Evolutionary conservation across 2,113 vertebrate species (phyloP), one percentile per base, ranked within the genome.

Genomic region (Oxygymnocypris stewartii): DNA sequence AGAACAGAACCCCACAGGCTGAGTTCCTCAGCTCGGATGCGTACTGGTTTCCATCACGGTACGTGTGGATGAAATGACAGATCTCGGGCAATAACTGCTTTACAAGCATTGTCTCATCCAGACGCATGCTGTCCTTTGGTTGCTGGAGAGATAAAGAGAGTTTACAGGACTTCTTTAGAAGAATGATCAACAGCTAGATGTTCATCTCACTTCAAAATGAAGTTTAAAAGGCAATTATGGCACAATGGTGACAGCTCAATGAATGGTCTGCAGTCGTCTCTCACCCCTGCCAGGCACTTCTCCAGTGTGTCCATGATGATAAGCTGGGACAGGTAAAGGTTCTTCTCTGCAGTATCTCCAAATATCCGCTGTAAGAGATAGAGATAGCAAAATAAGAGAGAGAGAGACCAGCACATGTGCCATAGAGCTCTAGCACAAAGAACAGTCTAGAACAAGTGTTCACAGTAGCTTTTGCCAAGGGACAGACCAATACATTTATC

Each of bases 251-350:
- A 73, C 18, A 73, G 69, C 16, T 73, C 37, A 65, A 31, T 6
- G 54, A 40, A 11, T 37, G 79, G 23, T 31, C 51, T 11, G 51
- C 4, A 47, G 18, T 23, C 31, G 20, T 35, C 35, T 94, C 97
- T 97, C 91, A 99, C 98, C 96, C 97, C 98, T 89, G 97, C 97
- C 94, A 99, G 96, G 94, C 98, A 99, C 96, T 99, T 99, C 94
- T 99, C 96, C 96, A 99, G 95, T 91, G 98, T 99, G 95, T 99
- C 98, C 95, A 99, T 95, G 93, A 99, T 99, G 93, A 99, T 98
- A 90, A 99, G 96, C 94, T 99, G 98, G 92, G 98, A 99, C 87
- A 98, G 96, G 95, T 99, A 99, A 16, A 99, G 96, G 93, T 99
- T 99, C 95, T 97, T 99, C 96, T 99, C 98, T 84, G 97, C 96